Evolutionary conservation across 2,113 vertebrate species (phyloP).

Genomic region (Damaliscus lunatus): DNA sequence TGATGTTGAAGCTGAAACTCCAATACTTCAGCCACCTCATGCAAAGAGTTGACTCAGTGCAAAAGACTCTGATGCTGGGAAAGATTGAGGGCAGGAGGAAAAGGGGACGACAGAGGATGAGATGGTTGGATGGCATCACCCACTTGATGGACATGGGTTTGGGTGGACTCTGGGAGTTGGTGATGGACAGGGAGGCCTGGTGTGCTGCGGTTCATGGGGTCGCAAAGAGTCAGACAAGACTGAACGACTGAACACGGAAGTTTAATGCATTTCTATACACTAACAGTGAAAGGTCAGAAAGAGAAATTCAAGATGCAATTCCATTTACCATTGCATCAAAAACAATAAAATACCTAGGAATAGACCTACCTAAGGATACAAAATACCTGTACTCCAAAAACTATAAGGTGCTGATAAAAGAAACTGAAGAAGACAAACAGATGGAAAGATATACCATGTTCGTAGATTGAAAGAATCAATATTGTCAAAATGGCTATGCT

Average conservation of each 20-base stretch:
- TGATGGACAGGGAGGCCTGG: no score
- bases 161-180: no score
- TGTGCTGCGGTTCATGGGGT: rapidly evolving
- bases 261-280: neutral
- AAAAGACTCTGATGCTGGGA: no score
- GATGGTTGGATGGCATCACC: no score
- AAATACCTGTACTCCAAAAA: neutral
- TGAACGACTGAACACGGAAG: neutral
- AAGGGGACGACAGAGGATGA: no score
- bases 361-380: neutral
- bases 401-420: neutral
- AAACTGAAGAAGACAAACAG: neutral
- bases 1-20: no score
- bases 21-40: no score
- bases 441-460: neutral
- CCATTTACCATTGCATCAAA: neutral
- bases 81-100: no score
- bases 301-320: neutral
- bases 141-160: no score
- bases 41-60: rapidly evolving
- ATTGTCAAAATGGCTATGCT: neutral
- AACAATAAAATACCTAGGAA: neutral
- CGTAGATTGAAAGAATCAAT: neutral
- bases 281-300: neutral
- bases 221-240: rapidly evolving